Evolutionary conservation across 2,888 invertebrate genomes (phyloP).

Genomic region (Elegia similella): DNA sequence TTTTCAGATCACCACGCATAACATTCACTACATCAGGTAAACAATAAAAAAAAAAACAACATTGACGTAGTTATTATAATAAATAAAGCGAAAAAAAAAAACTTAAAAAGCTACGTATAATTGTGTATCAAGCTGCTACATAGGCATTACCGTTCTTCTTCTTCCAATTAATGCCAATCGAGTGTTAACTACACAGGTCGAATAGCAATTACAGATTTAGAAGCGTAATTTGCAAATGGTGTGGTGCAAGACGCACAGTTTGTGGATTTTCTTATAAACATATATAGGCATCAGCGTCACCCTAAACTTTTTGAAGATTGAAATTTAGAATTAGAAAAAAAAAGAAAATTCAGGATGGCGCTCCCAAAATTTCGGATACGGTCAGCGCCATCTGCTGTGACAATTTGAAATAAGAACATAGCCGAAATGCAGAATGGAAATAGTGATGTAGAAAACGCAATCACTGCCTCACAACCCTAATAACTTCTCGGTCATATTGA

Average conservation of each 20-base stretch:
- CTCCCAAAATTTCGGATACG: conserved; percentile 54
- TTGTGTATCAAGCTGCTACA: conserved; percentile 40
- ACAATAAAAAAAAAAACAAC: conserved; percentile 36
- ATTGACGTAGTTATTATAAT: conserved; percentile 39
- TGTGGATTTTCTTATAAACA: conserved; percentile 41
- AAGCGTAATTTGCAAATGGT: conserved; percentile 44
- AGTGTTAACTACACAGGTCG: conserved; percentile 39
- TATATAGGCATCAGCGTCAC: conserved; percentile 60
- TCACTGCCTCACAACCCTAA: conserved; percentile 62
- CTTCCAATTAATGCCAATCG: conserved; percentile 36
- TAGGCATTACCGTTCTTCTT: conserved; percentile 33
- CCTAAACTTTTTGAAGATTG: conserved; percentile 48
- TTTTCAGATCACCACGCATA: not conserved
- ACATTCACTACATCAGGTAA: conserved; percentile 25
- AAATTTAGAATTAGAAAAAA: conserved; percentile 17
- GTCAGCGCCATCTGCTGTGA: conserved; percentile 74
- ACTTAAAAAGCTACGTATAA: conserved; percentile 35
- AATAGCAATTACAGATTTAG: conserved; percentile 32
- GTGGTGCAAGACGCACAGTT: conserved; percentile 43
- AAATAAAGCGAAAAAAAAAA: conserved; percentile 44
- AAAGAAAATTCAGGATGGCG: conserved; percentile 71
- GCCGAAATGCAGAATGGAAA: conserved; percentile 20
- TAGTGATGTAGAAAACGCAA: conserved; percentile 45
- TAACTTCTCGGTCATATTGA: conserved; percentile 24
- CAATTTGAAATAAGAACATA: conserved; percentile 22